These are phyloP conservation scores for Nephotettix cincticeps DNA, from an alignment of 1,140 invertebrate species.

Conservation along the genomic window DNA sequence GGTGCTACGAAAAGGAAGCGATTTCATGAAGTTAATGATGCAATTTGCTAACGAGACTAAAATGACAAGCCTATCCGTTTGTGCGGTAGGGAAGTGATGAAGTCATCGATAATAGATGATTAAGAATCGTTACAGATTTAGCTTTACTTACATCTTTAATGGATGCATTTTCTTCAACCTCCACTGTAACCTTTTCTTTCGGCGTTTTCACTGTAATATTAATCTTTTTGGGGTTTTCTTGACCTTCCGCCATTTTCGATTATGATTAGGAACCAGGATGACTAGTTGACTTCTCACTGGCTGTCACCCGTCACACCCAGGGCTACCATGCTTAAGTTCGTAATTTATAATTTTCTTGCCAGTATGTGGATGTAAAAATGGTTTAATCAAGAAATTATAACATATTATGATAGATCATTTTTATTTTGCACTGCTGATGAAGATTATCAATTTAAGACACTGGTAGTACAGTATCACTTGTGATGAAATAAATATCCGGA, in stretches of 20 bases:
- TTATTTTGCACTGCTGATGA: too few relatives aligned
- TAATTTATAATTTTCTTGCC: too few relatives aligned
- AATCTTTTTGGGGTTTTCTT: constrained; percentile 59
- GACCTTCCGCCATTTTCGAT: constrained; percentile 48
- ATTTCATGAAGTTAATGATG: not conserved
- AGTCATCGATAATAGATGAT: not conserved
- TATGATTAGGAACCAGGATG: not conserved
- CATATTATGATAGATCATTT: too few relatives aligned
- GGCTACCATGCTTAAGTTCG: too few relatives aligned
- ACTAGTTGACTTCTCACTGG: not conserved
- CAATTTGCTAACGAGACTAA: constrained; percentile 13
- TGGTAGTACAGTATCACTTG: too few relatives aligned
- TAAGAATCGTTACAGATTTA: too few relatives aligned
- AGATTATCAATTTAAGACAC: too few relatives aligned
- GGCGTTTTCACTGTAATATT: constrained; percentile 93
- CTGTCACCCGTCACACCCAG: too few relatives aligned
- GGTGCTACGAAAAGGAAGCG: too few relatives aligned
- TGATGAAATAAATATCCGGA: too few relatives aligned
- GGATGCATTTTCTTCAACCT: constrained; percentile 81
- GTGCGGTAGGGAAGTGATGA: not conserved
- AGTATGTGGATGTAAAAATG: too few relatives aligned
- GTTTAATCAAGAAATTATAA: too few relatives aligned
- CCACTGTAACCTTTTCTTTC: constrained; percentile 89
- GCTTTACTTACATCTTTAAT: constrained; percentile 82
- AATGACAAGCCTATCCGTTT: not conserved